phyloP scores from a whole-genome alignment of 1,140 invertebrate species.

The Platorchestia sp. region DNA sequence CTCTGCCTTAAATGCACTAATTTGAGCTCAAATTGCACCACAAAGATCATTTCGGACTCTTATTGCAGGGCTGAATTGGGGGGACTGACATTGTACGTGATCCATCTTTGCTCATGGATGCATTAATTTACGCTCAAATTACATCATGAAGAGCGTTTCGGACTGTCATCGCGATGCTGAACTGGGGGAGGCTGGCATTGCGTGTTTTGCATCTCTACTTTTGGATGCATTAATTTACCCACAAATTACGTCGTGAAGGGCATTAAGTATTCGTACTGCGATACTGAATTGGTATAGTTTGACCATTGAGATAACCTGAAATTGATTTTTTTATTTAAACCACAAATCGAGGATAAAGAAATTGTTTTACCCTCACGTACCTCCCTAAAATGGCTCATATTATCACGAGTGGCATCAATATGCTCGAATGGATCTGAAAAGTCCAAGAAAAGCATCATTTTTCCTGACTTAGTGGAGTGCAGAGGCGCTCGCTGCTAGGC shows the following conservation, averaged over 20 bases:
- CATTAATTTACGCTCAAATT: background rate
- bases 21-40: too few relatives aligned
- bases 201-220: background rate
- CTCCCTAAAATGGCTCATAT: background rate
- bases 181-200: too few relatives aligned
- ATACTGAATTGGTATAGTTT: background rate
- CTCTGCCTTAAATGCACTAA: too few relatives aligned
- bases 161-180: background rate
- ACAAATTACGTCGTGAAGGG: background rate
- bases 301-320: background rate
- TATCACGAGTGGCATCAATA: background rate
- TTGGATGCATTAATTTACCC: background rate
- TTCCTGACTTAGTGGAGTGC: background rate
- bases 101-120: background rate
- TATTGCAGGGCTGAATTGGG: too few relatives aligned
- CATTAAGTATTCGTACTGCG: background rate
- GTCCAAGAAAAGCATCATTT: background rate
- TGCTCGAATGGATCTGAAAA: background rate
- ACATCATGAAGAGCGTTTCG: background rate
- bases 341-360: background rate
- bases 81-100: too few relatives aligned
- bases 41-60: too few relatives aligned
- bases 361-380: background rate
- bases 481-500: background rate
- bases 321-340: background rate